Conservation (phyloP, 2,888 invertebrate species). For the Argyra leucocephala region DNA sequence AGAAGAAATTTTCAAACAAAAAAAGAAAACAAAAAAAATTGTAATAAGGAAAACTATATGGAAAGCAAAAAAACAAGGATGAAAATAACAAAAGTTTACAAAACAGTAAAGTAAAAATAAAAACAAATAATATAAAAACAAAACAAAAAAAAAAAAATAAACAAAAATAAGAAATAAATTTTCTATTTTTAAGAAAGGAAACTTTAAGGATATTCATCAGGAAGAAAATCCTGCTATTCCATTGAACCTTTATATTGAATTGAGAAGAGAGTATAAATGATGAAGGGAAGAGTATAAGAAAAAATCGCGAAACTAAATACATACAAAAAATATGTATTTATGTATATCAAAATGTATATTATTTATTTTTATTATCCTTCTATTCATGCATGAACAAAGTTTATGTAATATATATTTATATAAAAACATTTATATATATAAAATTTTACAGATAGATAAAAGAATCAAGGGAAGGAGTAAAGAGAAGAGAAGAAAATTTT, state of each 20-base stretch:
- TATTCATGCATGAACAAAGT: too few species aligned
- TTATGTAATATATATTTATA: too few species aligned
- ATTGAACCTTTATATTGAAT: not conserved
- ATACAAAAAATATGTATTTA: too few species aligned
- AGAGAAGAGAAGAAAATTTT: not conserved
- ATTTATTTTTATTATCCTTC: too few species aligned
- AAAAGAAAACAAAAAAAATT: not conserved
- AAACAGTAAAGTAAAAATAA: not conserved
- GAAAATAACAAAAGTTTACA: not conserved
- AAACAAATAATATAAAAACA: too few species aligned
- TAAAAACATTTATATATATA: too few species aligned
- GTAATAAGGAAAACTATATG: not conserved
- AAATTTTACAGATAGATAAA: too few species aligned
- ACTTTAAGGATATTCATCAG: not conserved
- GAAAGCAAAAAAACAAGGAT: not conserved
- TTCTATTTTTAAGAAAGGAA: not conserved
- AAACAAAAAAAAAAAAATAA: not conserved
- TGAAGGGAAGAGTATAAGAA: too few species aligned
- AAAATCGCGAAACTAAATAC: too few species aligned
- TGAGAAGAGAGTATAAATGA: not conserved
- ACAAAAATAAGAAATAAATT: not conserved
- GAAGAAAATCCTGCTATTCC: not conserved
- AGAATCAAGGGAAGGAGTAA: not conserved
- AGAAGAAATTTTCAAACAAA: not conserved
- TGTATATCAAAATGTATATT: too few species aligned